Conservation (phyloP, 2,888 invertebrate genomes). For the Latheticus oryzae region DNA sequence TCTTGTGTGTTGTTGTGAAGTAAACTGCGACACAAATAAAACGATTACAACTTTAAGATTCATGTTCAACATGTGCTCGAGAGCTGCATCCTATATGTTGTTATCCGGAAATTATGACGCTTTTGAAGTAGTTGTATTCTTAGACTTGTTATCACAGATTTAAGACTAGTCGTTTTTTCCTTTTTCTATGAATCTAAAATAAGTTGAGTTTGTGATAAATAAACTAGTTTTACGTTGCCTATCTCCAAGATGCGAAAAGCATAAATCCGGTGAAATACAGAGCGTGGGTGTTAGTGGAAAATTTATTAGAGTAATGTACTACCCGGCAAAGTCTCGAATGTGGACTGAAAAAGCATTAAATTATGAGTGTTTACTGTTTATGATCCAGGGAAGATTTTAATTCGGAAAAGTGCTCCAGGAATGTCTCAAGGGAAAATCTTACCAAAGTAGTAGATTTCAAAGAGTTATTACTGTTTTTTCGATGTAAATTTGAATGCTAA, state of each 20-base stretch:
- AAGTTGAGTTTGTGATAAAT: slow-evolving; percentile 16
- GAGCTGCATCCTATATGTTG: too few species aligned
- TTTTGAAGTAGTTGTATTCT: neutral
- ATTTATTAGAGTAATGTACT: slow-evolving; percentile 31
- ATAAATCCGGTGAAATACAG: slow-evolving; percentile 29
- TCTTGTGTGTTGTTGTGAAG: neutral
- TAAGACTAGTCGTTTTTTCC: slow-evolving; percentile 3
- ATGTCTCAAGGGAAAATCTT: neutral
- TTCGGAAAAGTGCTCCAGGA: slow-evolving; percentile 30
- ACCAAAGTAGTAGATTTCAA: slow-evolving; percentile 2
- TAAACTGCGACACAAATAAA: neutral
- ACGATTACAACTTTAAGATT: slow-evolving; percentile 1
- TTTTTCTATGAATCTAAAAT: slow-evolving; percentile 12
- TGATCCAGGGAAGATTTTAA: slow-evolving; percentile 28
- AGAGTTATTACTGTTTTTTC: too few species aligned
- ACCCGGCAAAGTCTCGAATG: slow-evolving; percentile 19
- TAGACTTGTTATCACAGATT: slow-evolving; percentile 3
- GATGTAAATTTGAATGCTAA: neutral
- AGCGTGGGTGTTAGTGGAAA: slow-evolving; percentile 24
- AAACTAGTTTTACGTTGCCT: slow-evolving; percentile 1
- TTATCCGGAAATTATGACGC: slow-evolving; percentile 13
- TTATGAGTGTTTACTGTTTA: slow-evolving; percentile 32
- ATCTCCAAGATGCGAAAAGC: slow-evolving; percentile 13
- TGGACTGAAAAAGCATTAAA: slow-evolving; percentile 28
- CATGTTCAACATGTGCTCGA: neutral